These are phyloP conservation scores for Pantelozetes paolii DNA, from an alignment of 2,888 invertebrate species.

Conservation along the genomic window DNA sequence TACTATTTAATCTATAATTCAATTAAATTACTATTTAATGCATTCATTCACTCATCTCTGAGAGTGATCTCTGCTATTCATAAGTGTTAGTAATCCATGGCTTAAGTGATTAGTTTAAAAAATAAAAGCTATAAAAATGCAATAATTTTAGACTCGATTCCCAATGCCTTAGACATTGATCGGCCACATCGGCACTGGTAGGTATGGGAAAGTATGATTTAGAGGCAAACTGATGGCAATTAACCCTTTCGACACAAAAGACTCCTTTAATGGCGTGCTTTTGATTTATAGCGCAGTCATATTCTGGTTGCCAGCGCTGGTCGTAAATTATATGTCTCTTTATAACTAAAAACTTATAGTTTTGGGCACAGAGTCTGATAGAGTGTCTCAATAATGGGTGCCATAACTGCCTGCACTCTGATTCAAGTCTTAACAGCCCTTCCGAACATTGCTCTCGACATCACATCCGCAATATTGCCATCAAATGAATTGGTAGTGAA, in stretches of 20 bases:
- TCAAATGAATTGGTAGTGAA: slow-evolving; percentile 22
- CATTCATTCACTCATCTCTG: no score
- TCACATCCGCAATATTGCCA: slow-evolving; percentile 34
- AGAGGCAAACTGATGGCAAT: slow-evolving; percentile 32
- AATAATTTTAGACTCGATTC: slow-evolving; percentile 27
- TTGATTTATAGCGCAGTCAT: slow-evolving; percentile 22
- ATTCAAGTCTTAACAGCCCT: background rate
- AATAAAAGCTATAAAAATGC: slow-evolving; percentile 34
- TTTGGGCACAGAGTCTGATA: background rate
- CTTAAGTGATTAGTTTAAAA: slow-evolving; percentile 32
- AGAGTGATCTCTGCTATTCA: slow-evolving; percentile 13
- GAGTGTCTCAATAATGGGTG: slow-evolving; percentile 35
- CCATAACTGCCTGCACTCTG: background rate
- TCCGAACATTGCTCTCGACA: slow-evolving; percentile 30
- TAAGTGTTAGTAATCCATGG: slow-evolving; percentile 17
- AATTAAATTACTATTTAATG: slow-evolving; percentile 25
- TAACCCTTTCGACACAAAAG: slow-evolving; percentile 37
- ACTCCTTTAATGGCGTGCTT: slow-evolving; percentile 29
- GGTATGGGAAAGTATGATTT: slow-evolving; percentile 13
- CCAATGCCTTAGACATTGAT: slow-evolving; percentile 9
- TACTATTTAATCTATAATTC: slow-evolving; percentile 22
- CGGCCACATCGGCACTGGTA: background rate
- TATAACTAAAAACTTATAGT: background rate
- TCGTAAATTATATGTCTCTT: slow-evolving; percentile 25
- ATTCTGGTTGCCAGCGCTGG: slow-evolving; percentile 30